Percentiles rank a stretch among this genome's conserved stretches.
These are phyloP conservation scores for Sardina pilchardus DNA, from an alignment of 2,113 vertebrate genomes.

Conservation along the genomic window DNA sequence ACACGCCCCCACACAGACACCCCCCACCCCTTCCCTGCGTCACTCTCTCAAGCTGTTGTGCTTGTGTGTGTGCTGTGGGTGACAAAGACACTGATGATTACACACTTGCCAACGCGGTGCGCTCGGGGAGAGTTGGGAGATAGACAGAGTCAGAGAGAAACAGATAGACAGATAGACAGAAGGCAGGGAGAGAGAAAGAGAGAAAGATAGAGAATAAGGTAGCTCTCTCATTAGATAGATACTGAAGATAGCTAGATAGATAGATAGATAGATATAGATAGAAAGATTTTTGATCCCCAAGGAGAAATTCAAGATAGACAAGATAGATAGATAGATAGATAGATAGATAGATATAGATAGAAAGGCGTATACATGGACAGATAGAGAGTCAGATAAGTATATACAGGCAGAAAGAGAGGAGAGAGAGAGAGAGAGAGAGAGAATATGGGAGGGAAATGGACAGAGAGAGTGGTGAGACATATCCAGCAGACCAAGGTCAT, in stretches of 20 bases:
- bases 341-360: constrained; percentile 18
- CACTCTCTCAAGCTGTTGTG: not conserved
- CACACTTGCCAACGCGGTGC: not conserved
- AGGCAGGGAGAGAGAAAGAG: constrained; percentile 22
- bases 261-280: not conserved
- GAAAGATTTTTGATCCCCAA: too few species aligned
- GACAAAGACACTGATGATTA: not conserved
- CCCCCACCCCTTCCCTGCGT: not conserved
- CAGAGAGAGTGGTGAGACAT: not conserved
- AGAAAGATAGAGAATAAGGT: not conserved
- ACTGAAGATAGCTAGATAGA: not conserved
- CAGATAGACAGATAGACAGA: constrained; percentile 26
- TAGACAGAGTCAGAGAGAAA: not conserved
- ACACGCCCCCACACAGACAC: not conserved
- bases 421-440: not conserved
- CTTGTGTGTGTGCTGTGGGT: not conserved
- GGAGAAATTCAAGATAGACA: too few species aligned
- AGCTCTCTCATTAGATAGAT: too few species aligned
- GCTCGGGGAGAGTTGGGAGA: not conserved
- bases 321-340: not conserved
- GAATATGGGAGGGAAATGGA: constrained; percentile 23
- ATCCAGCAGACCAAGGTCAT: not conserved
- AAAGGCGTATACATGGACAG: not conserved
- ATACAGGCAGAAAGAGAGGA: too few species aligned
- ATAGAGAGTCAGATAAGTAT: too few species aligned